phyloP scores from a whole-genome alignment of 2,888 invertebrate species.

The Euclidia mi region DNA sequence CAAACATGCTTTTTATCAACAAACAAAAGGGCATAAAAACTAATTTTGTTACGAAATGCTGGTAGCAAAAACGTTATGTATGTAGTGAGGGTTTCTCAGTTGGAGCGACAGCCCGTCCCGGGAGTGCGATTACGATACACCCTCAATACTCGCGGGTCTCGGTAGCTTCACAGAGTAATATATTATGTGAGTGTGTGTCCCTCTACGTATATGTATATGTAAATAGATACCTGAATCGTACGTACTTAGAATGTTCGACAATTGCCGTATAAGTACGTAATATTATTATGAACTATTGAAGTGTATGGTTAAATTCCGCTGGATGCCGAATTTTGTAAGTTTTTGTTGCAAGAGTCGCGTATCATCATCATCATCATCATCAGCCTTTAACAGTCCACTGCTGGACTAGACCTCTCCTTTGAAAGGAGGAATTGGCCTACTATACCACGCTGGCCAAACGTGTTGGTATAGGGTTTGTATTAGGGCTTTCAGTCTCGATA shows the following conservation, averaged over 20 bases:
- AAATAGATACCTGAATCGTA: conserved; percentile 1
- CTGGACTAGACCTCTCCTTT: no score
- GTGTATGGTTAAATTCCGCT: no score
- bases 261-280: no score
- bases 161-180: conserved; percentile 48
- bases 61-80: conserved; percentile 36
- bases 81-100: conserved; percentile 42
- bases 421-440: no score
- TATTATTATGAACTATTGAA: no score
- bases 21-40: conserved; percentile 23
- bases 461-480: no score
- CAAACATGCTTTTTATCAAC: neutral
- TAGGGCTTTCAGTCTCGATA: no score
- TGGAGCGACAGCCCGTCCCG: conserved; percentile 58
- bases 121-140: conserved; percentile 59
- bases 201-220: conserved; percentile 51
- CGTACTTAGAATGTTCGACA: conserved; percentile 1
- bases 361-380: no score
- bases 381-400: no score
- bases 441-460: no score
- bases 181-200: conserved; percentile 44
- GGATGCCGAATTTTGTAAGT: no score
- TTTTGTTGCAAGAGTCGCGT: no score
- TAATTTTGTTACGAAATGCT: conserved; percentile 44
- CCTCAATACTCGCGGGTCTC: conserved; percentile 29